These are phyloP conservation scores for Lutra lutra DNA, from an alignment of 2,797 vertebrate genomes.

Conservation along the genomic window DNA sequence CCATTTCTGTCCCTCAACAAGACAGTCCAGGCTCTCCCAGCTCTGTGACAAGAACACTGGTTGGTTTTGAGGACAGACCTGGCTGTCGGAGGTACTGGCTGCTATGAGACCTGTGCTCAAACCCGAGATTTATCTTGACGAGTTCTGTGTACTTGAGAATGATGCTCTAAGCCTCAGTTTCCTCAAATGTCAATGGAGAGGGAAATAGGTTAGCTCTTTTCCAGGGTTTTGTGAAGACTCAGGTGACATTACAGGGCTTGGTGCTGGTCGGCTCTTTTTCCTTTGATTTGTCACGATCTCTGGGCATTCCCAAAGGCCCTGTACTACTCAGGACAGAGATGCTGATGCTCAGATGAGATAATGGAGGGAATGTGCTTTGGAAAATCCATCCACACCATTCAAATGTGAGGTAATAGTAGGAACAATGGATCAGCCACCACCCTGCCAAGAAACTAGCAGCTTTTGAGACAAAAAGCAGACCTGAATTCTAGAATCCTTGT, in stretches of 20 bases:
- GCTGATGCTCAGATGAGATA: constrained; percentile 68
- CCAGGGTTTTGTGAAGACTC: neutral
- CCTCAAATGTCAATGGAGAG: neutral
- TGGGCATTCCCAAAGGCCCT: neutral
- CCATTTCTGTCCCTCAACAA: neutral
- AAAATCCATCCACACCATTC: constrained; percentile 70
- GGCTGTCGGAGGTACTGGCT: neutral
- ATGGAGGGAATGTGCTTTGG: constrained; percentile 65
- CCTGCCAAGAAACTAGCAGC: constrained; percentile 70
- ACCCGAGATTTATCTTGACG: neutral
- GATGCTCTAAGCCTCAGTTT: neutral
- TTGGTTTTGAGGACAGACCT: neutral
- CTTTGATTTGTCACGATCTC: neutral
- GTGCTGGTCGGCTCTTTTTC: neutral
- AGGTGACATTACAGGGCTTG: neutral
- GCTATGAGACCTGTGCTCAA: neutral
- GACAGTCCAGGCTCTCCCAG: neutral
- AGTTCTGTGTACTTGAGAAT: neutral
- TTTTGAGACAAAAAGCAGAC: constrained; percentile 71
- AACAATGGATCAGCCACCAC: constrained; percentile 45
- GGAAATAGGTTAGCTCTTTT: neutral
- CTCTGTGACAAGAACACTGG: fast-evolving
- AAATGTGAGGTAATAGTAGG: constrained; percentile 72
- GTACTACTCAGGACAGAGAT: neutral
- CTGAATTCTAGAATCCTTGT: constrained; percentile 55